Base-by-base conservation (phyloP, 2,797 vertebrate species). In the Intellagama lesueurii region DNA sequence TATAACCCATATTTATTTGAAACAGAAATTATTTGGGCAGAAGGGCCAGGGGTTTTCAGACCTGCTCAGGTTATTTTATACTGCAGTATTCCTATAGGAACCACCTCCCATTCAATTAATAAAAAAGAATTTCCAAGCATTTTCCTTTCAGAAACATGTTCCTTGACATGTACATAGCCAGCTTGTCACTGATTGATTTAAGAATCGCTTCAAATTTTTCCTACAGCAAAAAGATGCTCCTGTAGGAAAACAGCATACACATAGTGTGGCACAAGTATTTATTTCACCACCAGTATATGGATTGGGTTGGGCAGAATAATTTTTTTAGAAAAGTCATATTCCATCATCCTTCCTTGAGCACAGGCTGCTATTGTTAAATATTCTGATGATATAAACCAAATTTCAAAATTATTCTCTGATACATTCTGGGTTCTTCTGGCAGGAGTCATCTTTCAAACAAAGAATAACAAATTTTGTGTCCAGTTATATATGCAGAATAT, bases 351-450 rank as follows among this genome's bases (percentile, higher is more conserved):
- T 75, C 24, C 24, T 86, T 26, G 44, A 77, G 9, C 73, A n/a
- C n/a, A 0, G 30, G 2, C 32, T 4, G 40, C 76, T 24, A 1
- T 40, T 9, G 73, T 52, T 88, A 73, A 90, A 76, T 75, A 80
- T 88, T 83, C 68, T 69, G 4, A 78, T n/a, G 35, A 35, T 52
- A 66, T 3, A 60, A 64, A 86, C 26, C 66, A 72, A 76, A 32
- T 87, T 17, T 28, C 40, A 69, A 9, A 32, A 7, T 19, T 30
- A n/a, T 12, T 87, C 83, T 80, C 56, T 89, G 90, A 85, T 92
- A 5, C 73, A 32, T 40, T 4, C 64, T 35, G 22, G 2, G 89
- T 72, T 70, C 81, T 68, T 90, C 79, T 80, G 91, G 86, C 24
- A 60, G 47, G 6, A 40, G 47, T 60, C 60, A 64, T 19, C 5